These are phyloP conservation scores for Oreochromis aureus DNA, from an alignment of 2,113 vertebrate genomes.

Conservation along the genomic window DNA sequence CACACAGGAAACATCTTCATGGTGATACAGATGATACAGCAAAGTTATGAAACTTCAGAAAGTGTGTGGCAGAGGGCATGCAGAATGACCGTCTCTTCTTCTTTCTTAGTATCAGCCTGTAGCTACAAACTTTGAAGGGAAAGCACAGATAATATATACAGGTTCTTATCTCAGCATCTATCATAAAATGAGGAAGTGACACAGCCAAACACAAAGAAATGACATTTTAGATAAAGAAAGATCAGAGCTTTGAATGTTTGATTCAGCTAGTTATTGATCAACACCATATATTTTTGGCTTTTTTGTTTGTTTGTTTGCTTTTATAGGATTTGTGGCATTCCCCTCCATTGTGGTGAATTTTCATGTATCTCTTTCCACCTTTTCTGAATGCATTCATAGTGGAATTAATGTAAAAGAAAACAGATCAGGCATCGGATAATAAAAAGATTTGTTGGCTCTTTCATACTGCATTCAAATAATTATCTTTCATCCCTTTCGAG, in stretches of 20 bases:
- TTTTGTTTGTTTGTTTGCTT: background rate
- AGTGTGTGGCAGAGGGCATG: too few relatives aligned
- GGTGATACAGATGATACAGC: too few relatives aligned
- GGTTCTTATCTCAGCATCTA: background rate
- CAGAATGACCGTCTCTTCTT: too few relatives aligned
- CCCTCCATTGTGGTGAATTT: background rate
- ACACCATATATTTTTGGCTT: rapidly evolving
- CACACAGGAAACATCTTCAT: too few relatives aligned
- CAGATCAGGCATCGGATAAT: background rate
- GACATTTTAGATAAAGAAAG: background rate
- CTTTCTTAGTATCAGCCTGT: too few relatives aligned
- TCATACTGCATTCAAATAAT: background rate
- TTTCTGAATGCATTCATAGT: background rate
- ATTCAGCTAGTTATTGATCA: background rate
- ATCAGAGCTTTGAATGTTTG: background rate
- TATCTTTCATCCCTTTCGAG: background rate
- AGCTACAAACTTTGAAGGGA: too few relatives aligned
- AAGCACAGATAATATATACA: too few relatives aligned
- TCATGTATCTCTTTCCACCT: background rate
- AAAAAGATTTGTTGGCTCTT: background rate
- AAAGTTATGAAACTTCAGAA: too few relatives aligned
- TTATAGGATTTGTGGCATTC: background rate
- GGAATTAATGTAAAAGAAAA: background rate
- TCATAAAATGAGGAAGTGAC: background rate
- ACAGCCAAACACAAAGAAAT: background rate